Conservation (phyloP, 2,797 vertebrate genomes). For the Ctenosaura bakeri region DNA sequence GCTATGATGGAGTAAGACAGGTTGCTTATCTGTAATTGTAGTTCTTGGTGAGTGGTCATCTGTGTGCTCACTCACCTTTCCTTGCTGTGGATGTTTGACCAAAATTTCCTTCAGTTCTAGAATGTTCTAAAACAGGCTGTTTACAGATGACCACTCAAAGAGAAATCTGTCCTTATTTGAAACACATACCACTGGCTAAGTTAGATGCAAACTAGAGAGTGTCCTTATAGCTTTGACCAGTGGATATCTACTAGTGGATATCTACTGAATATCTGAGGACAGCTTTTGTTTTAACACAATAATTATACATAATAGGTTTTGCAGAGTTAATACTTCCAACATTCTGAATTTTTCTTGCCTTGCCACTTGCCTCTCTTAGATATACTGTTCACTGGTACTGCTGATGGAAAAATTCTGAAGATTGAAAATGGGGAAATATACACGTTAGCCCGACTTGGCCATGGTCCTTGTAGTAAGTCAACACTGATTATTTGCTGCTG, state of each 20-base stretch:
- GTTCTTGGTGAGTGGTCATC: no score
- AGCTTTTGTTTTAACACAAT: background rate
- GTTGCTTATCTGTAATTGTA: no score
- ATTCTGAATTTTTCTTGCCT: background rate
- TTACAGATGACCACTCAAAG: background rate
- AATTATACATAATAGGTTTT: background rate
- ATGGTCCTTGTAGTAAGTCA: conserved; percentile 90
- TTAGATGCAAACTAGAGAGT: background rate
- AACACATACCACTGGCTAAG: background rate
- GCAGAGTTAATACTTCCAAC: background rate
- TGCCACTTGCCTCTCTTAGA: conserved; percentile 81
- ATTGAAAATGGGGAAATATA: conserved; percentile 87
- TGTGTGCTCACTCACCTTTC: no score
- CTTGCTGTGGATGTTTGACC: no score
- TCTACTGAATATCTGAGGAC: background rate
- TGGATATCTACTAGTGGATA: background rate
- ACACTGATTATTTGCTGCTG: background rate
- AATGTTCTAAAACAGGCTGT: background rate
- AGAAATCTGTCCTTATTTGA: background rate
- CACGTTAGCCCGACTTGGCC: conserved; percentile 88
- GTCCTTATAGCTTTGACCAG: background rate
- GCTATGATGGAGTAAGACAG: no score
- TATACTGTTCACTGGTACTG: conserved; percentile 91
- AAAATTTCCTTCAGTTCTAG: background rate
- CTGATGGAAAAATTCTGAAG: conserved; percentile 92